Conservation (phyloP, 2,797 vertebrate species). For the Takifugu rubripes region DNA sequence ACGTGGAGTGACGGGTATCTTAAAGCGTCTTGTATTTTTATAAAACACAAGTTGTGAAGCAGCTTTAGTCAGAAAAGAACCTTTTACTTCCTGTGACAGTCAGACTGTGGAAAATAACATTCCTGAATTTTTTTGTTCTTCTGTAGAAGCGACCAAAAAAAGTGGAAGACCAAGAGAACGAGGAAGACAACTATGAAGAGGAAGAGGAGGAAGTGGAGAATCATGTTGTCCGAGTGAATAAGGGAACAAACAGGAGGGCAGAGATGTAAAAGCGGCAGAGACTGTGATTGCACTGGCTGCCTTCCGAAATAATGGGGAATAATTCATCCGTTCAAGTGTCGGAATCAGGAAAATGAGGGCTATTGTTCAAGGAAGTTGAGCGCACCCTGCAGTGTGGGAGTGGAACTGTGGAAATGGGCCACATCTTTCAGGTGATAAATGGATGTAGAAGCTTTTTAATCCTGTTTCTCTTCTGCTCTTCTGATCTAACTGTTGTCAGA, state of each 20-base stretch:
- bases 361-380: background rate
- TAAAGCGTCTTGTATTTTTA: too few species aligned
- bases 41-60: too few species aligned
- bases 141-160: slow-evolving; percentile 63
- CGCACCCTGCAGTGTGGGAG: slow-evolving; percentile 21
- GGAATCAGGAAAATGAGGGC: slow-evolving; percentile 33
- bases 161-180: slow-evolving; percentile 68
- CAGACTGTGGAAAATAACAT: background rate
- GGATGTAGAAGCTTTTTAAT: slow-evolving; percentile 21
- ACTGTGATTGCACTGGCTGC: slow-evolving; percentile 35
- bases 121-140: background rate
- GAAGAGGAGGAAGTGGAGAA: slow-evolving; percentile 83
- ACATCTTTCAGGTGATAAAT: slow-evolving; percentile 22
- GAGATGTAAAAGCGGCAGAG: slow-evolving; percentile 83
- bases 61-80: too few species aligned
- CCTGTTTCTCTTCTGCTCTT: slow-evolving; percentile 20
- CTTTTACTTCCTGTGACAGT: background rate
- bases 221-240: slow-evolving; percentile 53
- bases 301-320: slow-evolving; percentile 28
- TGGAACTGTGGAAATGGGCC: slow-evolving; percentile 50
- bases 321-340: slow-evolving; percentile 39
- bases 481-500: slow-evolving; percentile 20
- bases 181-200: slow-evolving; percentile 86
- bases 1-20: too few species aligned
- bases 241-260: slow-evolving; percentile 79